Conservation (phyloP, 2,113 vertebrate species). For the Eolophus roseicapilla region DNA sequence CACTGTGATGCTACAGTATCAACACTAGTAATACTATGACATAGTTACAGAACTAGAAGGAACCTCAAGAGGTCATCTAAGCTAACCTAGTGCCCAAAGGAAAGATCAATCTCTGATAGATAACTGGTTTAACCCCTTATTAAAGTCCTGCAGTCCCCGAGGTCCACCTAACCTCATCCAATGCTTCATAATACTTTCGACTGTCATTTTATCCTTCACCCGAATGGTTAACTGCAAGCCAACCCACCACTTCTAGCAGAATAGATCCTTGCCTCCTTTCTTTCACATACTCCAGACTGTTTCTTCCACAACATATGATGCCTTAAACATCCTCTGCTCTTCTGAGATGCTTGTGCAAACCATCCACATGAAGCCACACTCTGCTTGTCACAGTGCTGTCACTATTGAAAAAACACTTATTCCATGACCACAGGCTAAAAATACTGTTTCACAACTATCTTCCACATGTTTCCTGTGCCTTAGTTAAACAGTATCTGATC, state of each 20-base stretch:
- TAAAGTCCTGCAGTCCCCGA: not conserved
- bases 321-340: not conserved
- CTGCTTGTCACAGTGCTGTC: not conserved
- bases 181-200: not conserved
- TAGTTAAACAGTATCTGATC: not conserved
- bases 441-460: not conserved
- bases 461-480: fast-evolving
- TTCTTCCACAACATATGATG: not conserved
- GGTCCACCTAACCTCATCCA: not conserved
- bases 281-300: not conserved
- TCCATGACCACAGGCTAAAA: not conserved
- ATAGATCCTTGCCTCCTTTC: not conserved
- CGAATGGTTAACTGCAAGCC: not conserved
- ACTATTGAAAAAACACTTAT: not conserved
- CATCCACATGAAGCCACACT: not conserved
- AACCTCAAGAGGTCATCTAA: not conserved
- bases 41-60: not conserved
- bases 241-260: not conserved
- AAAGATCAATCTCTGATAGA: not conserved
- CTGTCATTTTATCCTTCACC: not conserved
- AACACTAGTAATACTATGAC: not conserved
- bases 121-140: not conserved
- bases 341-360: not conserved
- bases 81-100: not conserved
- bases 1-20: not conserved